phyloP scores from a whole-genome alignment of 1,140 invertebrate species.

The Eriosoma lanigerum region DNA sequence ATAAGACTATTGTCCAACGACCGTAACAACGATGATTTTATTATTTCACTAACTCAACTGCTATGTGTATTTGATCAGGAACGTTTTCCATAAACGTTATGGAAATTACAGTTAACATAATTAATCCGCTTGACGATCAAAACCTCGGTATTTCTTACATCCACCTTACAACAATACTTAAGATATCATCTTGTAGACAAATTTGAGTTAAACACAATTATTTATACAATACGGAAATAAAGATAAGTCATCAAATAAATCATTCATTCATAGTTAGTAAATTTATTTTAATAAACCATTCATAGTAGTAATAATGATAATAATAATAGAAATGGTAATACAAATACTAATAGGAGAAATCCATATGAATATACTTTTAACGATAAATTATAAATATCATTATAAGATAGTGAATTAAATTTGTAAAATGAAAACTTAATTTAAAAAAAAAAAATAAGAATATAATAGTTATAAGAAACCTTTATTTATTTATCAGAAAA shows the following conservation, averaged over 20 bases:
- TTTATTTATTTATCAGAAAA: too few species aligned
- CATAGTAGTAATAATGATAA: too few species aligned
- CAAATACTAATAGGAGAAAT: too few species aligned
- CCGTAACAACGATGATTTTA: slow-evolving; percentile 18
- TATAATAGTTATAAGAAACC: too few species aligned
- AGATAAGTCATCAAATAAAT: slow-evolving; percentile 6
- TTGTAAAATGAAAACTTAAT: too few species aligned
- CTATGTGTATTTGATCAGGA: slow-evolving; percentile 23
- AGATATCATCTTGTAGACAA: background rate
- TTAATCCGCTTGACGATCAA: slow-evolving; percentile 19
- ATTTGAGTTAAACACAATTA: background rate
- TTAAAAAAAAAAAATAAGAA: too few species aligned
- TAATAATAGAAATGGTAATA: too few species aligned
- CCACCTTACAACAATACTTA: background rate
- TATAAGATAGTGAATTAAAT: too few species aligned
- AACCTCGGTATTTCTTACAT: slow-evolving; percentile 15
- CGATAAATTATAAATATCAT: too few species aligned
- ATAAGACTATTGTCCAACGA: background rate
- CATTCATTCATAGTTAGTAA: too few species aligned
- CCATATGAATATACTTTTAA: too few species aligned
- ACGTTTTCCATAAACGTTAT: background rate
- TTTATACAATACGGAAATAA: background rate
- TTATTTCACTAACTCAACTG: slow-evolving; percentile 23
- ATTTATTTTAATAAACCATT: too few species aligned
- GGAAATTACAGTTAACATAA: slow-evolving; percentile 34